Conservation (phyloP, 1,140 invertebrate species). For the Argopecten irradians region DNA sequence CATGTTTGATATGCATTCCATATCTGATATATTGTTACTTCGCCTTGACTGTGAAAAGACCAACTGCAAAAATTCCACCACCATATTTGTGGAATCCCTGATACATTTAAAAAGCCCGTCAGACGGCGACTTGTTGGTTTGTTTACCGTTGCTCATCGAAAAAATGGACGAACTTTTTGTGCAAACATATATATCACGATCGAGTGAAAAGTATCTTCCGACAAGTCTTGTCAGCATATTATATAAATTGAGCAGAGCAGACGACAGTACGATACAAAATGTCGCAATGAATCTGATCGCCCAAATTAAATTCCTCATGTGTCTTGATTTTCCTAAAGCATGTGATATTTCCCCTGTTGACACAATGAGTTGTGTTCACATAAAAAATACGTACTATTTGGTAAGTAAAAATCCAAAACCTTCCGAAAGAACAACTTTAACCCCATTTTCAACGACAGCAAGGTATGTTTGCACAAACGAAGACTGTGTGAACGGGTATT, state of each 20-base stretch:
- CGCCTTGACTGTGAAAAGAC: background rate
- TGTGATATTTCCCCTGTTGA: background rate
- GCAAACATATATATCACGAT: background rate
- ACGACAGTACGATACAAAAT: background rate
- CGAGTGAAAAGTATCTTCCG: background rate
- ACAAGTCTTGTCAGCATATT: background rate
- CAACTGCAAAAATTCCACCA: background rate
- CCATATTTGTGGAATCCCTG: background rate
- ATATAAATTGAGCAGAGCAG: background rate
- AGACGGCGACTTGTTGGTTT: background rate
- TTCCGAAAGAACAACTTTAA: background rate
- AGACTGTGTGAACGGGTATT: background rate
- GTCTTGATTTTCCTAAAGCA: background rate
- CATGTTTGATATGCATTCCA: background rate
- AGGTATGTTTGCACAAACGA: background rate
- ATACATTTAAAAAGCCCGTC: background rate
- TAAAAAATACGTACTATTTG: background rate
- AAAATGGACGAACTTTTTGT: background rate
- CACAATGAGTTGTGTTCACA: background rate
- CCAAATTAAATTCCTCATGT: background rate
- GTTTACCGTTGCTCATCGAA: background rate
- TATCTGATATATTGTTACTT: background rate
- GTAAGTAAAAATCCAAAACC: background rate
- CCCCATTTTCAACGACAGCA: background rate
- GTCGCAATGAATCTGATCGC: background rate